Evolutionary conservation across 2,888 invertebrate species (phyloP).

Genomic region (Xylota sylvarum): DNA sequence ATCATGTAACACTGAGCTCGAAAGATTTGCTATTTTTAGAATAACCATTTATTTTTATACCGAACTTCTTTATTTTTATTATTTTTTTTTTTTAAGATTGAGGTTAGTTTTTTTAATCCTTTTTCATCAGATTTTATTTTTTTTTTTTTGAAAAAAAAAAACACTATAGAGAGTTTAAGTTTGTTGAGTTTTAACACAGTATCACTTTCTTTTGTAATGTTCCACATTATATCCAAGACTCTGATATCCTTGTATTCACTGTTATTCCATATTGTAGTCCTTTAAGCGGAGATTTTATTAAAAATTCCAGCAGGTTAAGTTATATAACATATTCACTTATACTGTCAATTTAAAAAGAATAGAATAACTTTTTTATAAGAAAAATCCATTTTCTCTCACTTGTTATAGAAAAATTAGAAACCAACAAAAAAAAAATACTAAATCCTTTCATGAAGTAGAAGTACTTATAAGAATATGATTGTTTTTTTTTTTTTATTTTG

Average conservation of each 20-base stretch:
- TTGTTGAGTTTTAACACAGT: conserved; percentile 12
- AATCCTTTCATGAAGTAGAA: conserved; percentile 34
- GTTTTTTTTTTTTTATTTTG: background rate
- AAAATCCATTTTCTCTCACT: conserved; percentile 45
- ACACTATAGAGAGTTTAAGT: conserved; percentile 20
- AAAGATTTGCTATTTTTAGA: conserved; percentile 79
- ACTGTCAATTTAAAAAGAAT: conserved; percentile 31
- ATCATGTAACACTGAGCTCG: conserved; percentile 81
- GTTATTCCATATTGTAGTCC: conserved; percentile 64
- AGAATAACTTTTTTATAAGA: background rate
- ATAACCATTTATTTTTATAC: conserved; percentile 69
- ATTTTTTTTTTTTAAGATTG: conserved; percentile 51
- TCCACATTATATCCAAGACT: conserved; percentile 33
- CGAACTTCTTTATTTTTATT: conserved; percentile 18
- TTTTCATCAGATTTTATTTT: conserved; percentile 4
- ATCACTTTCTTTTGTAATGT: conserved; percentile 20
- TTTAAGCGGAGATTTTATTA: conserved; percentile 21
- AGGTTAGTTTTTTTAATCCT: conserved; percentile 53
- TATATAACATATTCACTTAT: conserved; percentile 62
- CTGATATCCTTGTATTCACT: conserved; percentile 43
- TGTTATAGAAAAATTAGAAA: conserved; percentile 26
- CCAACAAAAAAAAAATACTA: conserved; percentile 4
- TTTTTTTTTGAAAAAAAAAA: conserved; percentile 30
- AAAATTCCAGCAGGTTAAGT: conserved; percentile 43
- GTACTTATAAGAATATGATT: conserved; percentile 55